phyloP scores from a whole-genome alignment of 2,888 invertebrate species.

The Agriopis marginaria region DNA sequence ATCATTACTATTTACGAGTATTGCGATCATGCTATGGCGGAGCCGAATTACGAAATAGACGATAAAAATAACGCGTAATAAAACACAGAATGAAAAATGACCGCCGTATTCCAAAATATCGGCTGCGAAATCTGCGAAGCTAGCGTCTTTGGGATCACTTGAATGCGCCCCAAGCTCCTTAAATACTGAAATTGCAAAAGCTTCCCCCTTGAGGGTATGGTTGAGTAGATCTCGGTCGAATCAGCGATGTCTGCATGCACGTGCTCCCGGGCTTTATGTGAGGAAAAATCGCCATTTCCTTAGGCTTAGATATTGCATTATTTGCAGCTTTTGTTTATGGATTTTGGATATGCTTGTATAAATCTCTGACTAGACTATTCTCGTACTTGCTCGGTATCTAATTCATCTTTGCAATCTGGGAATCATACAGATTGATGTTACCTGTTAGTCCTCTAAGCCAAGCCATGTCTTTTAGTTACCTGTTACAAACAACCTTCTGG shows the following conservation, averaged over 20 bases:
- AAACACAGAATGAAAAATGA: conserved; percentile 27
- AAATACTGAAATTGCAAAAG: conserved; percentile 45
- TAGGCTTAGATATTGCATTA: conserved; percentile 7
- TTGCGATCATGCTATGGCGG: conserved; percentile 35
- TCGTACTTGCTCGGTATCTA: not conserved
- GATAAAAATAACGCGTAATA: conserved; percentile 37
- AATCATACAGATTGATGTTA: not conserved
- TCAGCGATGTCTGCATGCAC: conserved; percentile 43
- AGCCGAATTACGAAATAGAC: conserved; percentile 37
- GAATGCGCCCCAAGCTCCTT: conserved; percentile 22
- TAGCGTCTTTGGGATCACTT: conserved; percentile 28
- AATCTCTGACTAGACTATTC: not conserved
- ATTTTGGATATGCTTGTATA: not conserved
- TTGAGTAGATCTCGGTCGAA: conserved; percentile 43
- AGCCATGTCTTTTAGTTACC: conserved; percentile 12
- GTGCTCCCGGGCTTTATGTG: conserved; percentile 26
- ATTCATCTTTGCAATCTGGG: not conserved
- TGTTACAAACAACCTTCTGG: conserved; percentile 5
- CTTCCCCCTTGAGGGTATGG: conserved; percentile 42
- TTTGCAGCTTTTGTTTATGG: conserved; percentile 1
- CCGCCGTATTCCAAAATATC: conserved; percentile 22
- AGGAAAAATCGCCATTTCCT: conserved; percentile 41
- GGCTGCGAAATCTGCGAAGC: conserved; percentile 18
- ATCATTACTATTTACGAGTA: conserved; percentile 43
- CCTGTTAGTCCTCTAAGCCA: not conserved